Conservation (phyloP, 2,113 vertebrate species). For the Bambusicola thoracicus region DNA sequence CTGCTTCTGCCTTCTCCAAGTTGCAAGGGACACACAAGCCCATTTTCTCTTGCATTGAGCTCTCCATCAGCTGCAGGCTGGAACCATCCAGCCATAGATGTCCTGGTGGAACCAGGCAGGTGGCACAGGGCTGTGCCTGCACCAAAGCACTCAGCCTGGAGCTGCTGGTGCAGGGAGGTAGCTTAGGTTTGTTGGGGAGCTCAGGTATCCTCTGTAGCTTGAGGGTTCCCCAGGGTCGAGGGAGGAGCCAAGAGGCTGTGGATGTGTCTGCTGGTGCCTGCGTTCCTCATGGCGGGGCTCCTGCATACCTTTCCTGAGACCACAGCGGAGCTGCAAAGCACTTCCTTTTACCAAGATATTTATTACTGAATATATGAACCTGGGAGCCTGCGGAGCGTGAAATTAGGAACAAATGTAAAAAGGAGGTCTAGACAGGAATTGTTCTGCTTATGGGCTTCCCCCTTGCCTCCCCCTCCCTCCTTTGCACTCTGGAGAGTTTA, state of each 20-base stretch:
- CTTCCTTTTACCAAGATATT: constrained; percentile 62
- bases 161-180: fast-evolving
- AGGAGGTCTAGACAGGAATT: constrained; percentile 82
- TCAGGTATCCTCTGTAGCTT: not conserved
- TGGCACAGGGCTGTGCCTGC: not conserved
- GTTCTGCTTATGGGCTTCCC: constrained; percentile 46
- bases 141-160: not conserved
- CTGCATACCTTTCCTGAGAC: constrained; percentile 19
- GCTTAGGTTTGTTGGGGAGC: fast-evolving
- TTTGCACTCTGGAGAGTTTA: constrained; percentile 27
- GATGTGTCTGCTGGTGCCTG: not conserved
- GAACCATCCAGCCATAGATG: not conserved
- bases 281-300: not conserved
- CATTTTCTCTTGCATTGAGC: not conserved
- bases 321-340: constrained; percentile 40
- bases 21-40: not conserved
- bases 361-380: constrained; percentile 70
- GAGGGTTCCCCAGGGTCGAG: not conserved
- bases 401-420: constrained; percentile 82
- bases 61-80: not conserved
- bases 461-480: not conserved
- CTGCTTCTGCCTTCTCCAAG: not conserved
- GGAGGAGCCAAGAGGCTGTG: not conserved
- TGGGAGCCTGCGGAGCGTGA: constrained; percentile 76
- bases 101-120: not conserved